Conservation (phyloP, 2,888 invertebrate genomes). For the Agriopis leucophaearia region DNA sequence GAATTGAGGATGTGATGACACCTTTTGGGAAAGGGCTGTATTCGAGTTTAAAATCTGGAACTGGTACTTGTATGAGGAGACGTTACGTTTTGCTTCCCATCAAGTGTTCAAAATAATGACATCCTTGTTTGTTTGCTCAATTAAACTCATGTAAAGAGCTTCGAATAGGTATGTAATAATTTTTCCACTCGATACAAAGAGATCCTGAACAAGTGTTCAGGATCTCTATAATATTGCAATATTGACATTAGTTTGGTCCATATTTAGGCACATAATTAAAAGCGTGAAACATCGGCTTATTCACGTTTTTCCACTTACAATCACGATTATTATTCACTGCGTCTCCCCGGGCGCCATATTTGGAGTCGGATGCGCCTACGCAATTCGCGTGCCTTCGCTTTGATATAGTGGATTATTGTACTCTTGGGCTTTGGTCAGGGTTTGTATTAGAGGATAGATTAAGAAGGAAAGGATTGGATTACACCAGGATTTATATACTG, state of each 20-base stretch:
- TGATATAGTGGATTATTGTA: slow-evolving; percentile 36
- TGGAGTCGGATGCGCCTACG: slow-evolving; percentile 59
- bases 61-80: no score
- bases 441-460: neutral
- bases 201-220: neutral
- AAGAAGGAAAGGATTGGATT: slow-evolving; percentile 10
- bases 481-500: neutral
- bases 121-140: no score
- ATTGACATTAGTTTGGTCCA: slow-evolving; percentile 3
- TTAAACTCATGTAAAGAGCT: no score
- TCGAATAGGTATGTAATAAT: no score
- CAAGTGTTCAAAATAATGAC: no score
- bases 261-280: slow-evolving; percentile 28
- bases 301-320: slow-evolving; percentile 47
- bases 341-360: slow-evolving; percentile 53
- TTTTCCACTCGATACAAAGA: neutral
- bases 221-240: neutral
- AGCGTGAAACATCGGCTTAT: slow-evolving; percentile 27
- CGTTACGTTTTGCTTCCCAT: no score
- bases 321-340: slow-evolving; percentile 52
- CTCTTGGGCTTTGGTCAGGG: neutral
- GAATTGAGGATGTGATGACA: no score
- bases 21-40: no score
- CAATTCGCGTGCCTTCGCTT: slow-evolving; percentile 28
- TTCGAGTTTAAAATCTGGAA: no score